Evolutionary conservation across 2,113 vertebrate genomes (phyloP), one percentile per base, ranked within the genome.

Genomic region (Rana temporaria): DNA sequence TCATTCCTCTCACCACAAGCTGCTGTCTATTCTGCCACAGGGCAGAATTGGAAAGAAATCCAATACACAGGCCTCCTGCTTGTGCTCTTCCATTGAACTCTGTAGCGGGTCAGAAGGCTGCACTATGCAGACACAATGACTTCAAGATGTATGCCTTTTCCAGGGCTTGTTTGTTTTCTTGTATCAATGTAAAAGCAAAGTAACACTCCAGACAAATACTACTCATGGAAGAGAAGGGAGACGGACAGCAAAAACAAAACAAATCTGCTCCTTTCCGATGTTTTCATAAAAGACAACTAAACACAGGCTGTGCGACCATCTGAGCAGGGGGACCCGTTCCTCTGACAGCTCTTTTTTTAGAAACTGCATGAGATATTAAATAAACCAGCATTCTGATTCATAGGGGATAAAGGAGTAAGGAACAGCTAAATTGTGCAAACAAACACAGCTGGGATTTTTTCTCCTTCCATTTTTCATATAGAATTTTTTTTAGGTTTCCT

Each of bases 81-180:
- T 65, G 26, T 57, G 80, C 22, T 75, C 63, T 67, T 59, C 81
- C n/a, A 59, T 52, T 83, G 80, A 83, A 83, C 81, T 83, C 55
- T 32, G 53, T 7, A 76, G 71, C 72, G 30, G 64, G 70, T 82
- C 80, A 82, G 52, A 59, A 74, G 62, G 55, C 71, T 24, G 55
- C 55, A 60, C 26, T 74, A 56, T 26, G 59, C 64, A 83, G 72
- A 83, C 64, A 75, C 80, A 82, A 75, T 82, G 62, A 82, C 63
- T 76, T 65, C 71, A 82, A 74, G 70, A 82, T 82, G 71, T 67
- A 76, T n/a, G 55, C 76, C 64, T 67, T 76, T 19, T 32, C 17
- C 52, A 73, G 32, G 48, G 26, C 26, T 17, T 65, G 69, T 56
- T 75, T 82, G 60, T 71, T 62, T 75, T 60, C n/a, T 52, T 60